These are phyloP conservation scores for Danio jaintianensis DNA, from an alignment of 2,797 vertebrate genomes.

Conservation along the genomic window DNA sequence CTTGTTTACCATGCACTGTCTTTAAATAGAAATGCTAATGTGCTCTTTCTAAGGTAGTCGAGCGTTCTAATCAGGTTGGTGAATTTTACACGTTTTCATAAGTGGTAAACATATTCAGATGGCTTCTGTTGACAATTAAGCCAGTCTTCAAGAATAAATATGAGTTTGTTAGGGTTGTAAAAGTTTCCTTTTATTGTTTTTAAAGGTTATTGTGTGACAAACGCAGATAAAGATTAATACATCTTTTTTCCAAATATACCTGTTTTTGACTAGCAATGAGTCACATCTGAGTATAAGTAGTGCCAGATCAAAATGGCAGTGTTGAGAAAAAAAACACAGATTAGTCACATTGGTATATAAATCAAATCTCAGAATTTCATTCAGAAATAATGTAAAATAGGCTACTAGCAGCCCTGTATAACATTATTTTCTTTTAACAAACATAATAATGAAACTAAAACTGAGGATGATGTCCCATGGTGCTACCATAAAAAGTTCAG, in stretches of 20 bases:
- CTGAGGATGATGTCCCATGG: too few species aligned
- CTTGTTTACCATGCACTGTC: background rate
- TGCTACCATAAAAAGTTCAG: too few species aligned
- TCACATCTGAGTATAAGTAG: too few species aligned
- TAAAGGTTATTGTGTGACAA: conserved; percentile 13
- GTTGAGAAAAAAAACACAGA: too few species aligned
- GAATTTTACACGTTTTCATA: background rate
- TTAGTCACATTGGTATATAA: too few species aligned
- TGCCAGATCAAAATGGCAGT: too few species aligned
- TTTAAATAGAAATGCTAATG: conserved; percentile 18
- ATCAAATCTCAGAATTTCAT: too few species aligned
- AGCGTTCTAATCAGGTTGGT: background rate
- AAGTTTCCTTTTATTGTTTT: conserved; percentile 5
- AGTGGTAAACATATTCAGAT: background rate
- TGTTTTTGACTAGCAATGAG: background rate
- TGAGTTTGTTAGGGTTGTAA: background rate
- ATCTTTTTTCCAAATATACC: background rate
- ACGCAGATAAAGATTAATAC: background rate
- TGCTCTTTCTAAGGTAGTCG: conserved; percentile 11
- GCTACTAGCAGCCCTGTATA: too few species aligned
- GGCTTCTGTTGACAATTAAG: background rate
- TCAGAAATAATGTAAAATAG: too few species aligned
- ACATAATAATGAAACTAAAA: too few species aligned
- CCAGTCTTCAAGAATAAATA: background rate
- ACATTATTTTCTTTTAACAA: too few species aligned